Percentiles rank a stretch among this genome's conserved stretches.
phyloP scores from a whole-genome alignment of 2,888 invertebrate genomes.

The Abrostola triplasia region DNA sequence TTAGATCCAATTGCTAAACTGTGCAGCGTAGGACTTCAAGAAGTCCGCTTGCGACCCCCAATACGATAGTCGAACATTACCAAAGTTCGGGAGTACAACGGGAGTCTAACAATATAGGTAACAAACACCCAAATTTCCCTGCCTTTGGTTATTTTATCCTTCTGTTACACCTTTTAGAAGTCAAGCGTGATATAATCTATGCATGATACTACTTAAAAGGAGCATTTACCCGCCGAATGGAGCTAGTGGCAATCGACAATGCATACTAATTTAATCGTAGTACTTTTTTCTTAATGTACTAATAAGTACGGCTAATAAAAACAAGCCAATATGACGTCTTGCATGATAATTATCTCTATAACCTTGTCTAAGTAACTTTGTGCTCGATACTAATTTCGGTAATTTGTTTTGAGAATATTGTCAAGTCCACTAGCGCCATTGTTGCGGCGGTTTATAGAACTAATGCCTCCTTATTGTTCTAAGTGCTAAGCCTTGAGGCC shows the following conservation, averaged over 20 bases:
- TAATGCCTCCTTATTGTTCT: constrained; percentile 45
- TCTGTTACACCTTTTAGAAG: too few relatives aligned
- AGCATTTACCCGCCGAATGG: constrained; percentile 43
- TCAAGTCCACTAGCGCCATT: constrained; percentile 46
- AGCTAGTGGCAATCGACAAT: constrained; percentile 29
- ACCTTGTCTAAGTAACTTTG: constrained; percentile 25
- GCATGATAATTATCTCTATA: background rate
- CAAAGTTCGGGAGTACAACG: too few relatives aligned
- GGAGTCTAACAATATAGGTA: too few relatives aligned
- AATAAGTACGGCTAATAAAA: too few relatives aligned
- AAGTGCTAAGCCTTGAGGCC: constrained; percentile 42
- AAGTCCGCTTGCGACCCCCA: too few relatives aligned
- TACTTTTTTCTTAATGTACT: too few relatives aligned
- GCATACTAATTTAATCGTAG: background rate
- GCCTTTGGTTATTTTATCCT: background rate
- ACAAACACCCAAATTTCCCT: background rate
- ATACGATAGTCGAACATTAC: too few relatives aligned
- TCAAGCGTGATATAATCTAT: constrained; percentile 15
- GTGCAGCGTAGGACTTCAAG: too few relatives aligned
- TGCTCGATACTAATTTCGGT: constrained; percentile 46
- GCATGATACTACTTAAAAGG: constrained; percentile 7
- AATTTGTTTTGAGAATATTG: constrained; percentile 33
- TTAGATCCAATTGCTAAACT: too few relatives aligned
- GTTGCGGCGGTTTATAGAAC: constrained; percentile 29
- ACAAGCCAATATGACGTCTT: too few relatives aligned